phyloP scores from a whole-genome alignment of 2,888 invertebrate species.

The Tinea pellionella region DNA sequence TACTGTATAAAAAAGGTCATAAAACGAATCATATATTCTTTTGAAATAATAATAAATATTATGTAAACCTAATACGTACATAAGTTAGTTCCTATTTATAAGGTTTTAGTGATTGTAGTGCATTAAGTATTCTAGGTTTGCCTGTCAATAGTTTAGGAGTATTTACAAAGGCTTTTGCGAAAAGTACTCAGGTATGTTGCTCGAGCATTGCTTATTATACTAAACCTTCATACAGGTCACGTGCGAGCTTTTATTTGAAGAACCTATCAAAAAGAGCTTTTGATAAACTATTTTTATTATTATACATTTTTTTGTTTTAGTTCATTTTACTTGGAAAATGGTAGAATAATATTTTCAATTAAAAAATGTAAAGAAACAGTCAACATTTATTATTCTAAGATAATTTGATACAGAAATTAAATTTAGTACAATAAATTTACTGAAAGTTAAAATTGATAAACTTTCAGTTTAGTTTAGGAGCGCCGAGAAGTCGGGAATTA shows the following conservation, averaged over 20 bases:
- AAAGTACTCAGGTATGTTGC: constrained; percentile 20
- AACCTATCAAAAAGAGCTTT: neutral
- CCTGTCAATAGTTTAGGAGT: neutral
- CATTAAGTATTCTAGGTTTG: neutral
- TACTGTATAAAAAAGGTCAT: too few species aligned
- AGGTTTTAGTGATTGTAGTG: neutral
- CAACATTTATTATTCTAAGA: constrained; percentile 1
- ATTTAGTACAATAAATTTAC: neutral
- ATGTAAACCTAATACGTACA: too few species aligned
- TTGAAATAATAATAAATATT: too few species aligned
- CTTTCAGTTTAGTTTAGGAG: constrained; percentile 4
- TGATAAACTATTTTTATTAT: neutral
- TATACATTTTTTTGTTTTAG: neutral
- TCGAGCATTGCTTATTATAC: constrained; percentile 21
- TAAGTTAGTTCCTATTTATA: too few species aligned
- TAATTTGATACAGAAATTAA: neutral
- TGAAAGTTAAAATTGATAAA: constrained; percentile 10
- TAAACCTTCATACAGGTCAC: constrained; percentile 17
- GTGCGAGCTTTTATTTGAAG: constrained; percentile 14
- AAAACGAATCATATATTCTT: too few species aligned
- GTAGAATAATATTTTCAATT: neutral
- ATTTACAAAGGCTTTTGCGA: neutral
- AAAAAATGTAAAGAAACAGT: neutral
- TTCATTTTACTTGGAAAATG: neutral
- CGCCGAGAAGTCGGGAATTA: constrained; percentile 1